Conservation (phyloP, 2,113 vertebrate species). For the Phalacrocorax pelagicus region DNA sequence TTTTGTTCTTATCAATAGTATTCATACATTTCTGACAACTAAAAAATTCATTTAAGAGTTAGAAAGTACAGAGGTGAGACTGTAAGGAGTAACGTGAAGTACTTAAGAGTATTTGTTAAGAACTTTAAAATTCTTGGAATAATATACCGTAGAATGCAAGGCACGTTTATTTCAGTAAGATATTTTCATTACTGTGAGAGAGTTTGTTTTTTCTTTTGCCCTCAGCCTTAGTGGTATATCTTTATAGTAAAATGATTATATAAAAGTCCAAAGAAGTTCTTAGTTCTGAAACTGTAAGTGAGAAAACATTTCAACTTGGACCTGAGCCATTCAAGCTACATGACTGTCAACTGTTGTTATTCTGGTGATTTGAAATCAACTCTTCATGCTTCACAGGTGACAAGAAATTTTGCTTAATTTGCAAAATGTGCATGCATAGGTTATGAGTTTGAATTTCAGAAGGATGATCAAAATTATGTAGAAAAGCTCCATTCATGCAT, state of each 20-base stretch:
- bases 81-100: background rate
- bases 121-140: background rate
- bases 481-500: background rate
- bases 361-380: background rate
- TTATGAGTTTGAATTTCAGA: background rate
- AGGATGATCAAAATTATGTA: background rate
- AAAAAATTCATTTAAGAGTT: background rate
- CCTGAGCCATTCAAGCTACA: background rate
- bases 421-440: background rate
- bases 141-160: background rate
- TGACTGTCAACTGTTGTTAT: background rate
- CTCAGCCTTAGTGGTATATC: background rate
- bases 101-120: background rate
- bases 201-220: background rate
- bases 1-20: background rate
- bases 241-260: background rate
- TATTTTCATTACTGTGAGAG: background rate
- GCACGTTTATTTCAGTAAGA: background rate
- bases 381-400: constrained; percentile 20
- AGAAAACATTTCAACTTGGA: background rate
- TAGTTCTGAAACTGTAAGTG: background rate
- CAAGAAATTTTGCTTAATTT: constrained; percentile 3
- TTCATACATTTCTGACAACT: background rate
- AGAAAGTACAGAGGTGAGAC: background rate
- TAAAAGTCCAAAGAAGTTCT: background rate